These are phyloP conservation scores for Ondatra zibethicus DNA, from an alignment of 2,113 vertebrate species.

Conservation along the genomic window DNA sequence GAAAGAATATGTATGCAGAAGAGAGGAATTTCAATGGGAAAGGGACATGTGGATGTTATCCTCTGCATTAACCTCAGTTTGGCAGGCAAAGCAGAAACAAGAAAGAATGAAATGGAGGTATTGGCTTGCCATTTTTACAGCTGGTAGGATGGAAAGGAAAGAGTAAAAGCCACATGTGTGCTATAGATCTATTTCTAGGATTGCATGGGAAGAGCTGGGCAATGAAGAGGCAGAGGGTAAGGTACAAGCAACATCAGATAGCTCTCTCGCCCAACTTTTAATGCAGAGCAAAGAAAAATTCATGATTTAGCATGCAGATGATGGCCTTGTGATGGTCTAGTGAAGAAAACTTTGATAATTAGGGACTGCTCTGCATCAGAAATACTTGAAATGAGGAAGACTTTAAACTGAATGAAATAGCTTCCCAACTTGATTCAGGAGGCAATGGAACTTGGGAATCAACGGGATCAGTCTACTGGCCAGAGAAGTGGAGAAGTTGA, in stretches of 20 bases:
- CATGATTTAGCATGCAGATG: neutral
- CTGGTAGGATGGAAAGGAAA: neutral
- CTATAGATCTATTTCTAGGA: neutral
- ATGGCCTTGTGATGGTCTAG: neutral
- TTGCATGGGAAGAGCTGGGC: neutral
- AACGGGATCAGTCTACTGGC: neutral
- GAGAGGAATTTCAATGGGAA: neutral
- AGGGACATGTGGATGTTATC: neutral
- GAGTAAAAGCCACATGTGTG: neutral
- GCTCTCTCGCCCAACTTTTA: neutral
- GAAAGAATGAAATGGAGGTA: neutral
- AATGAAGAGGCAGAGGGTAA: neutral
- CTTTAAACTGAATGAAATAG: neutral
- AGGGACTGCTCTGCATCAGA: neutral
- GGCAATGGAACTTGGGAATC: neutral
- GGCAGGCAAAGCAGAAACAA: neutral
- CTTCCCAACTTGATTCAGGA: neutral
- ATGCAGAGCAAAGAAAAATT: neutral
- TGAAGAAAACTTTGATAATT: neutral
- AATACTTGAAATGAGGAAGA: neutral
- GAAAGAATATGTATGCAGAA: neutral
- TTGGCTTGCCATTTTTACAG: neutral
- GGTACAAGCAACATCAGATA: neutral
- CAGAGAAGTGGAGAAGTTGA: neutral
- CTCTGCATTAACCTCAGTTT: neutral